Evolutionary conservation across 2,888 invertebrate species (phyloP).

Genomic region (Tetramorium bicarinatum): DNA sequence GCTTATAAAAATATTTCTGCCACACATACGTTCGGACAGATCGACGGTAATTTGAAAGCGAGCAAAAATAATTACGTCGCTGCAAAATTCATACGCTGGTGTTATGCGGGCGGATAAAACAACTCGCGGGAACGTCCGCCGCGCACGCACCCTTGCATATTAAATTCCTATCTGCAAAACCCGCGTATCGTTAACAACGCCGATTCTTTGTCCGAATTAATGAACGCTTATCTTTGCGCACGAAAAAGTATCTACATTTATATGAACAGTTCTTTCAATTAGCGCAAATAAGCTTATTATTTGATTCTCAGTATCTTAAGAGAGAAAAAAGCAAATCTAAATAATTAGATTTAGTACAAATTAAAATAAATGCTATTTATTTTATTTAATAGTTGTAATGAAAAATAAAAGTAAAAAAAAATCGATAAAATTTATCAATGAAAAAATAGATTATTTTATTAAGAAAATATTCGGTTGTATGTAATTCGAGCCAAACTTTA

Average conservation of each 20-base stretch:
- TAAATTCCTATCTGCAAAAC: conserved; percentile 45
- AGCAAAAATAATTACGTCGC: conserved; percentile 49
- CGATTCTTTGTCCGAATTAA: conserved; percentile 46
- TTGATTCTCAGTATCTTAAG: conserved; percentile 3
- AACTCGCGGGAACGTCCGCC: conserved; percentile 24
- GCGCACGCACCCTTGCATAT: conserved; percentile 47
- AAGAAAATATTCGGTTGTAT: background rate
- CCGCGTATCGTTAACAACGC: conserved; percentile 42
- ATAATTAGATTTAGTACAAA: background rate
- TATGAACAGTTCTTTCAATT: background rate
- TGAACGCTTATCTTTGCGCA: conserved; percentile 30
- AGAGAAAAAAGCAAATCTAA: background rate
- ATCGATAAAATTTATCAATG: background rate
- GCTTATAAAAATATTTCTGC: conserved; percentile 32
- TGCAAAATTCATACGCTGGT: conserved; percentile 31
- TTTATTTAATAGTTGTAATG: background rate
- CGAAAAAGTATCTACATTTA: conserved; percentile 2
- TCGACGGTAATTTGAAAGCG: conserved; percentile 38
- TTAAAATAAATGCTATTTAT: background rate
- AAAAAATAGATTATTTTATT: background rate
- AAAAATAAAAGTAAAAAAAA: background rate
- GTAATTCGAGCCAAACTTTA: background rate
- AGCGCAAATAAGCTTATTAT: conserved; percentile 16
- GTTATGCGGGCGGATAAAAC: conserved; percentile 39
- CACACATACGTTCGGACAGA: background rate